A percentile compares a stretch with the other conserved stretches of the same genome.
These are phyloP conservation scores for Scopus umbretta DNA, from an alignment of 2,113 vertebrate species.

Conservation along the genomic window DNA sequence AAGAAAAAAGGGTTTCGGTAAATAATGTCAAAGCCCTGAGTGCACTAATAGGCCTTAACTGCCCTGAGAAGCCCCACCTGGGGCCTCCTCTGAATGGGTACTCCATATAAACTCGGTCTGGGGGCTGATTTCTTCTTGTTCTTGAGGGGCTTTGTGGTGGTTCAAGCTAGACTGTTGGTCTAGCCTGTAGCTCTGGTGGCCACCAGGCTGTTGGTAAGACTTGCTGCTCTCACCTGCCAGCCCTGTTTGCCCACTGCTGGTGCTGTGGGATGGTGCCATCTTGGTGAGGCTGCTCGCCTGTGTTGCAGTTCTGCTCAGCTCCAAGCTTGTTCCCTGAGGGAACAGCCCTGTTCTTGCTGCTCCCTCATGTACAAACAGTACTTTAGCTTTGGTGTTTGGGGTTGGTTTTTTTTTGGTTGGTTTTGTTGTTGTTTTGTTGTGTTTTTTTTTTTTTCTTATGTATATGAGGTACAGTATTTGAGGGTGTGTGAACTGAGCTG, in stretches of 20 bases:
- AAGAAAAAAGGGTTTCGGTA: accelerated
- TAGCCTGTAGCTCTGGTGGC: accelerated
- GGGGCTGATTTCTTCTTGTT: accelerated
- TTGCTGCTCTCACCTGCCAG: accelerated
- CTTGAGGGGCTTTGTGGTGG: accelerated
- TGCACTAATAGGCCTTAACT: not conserved
- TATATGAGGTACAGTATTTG: accelerated
- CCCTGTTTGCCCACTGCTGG: accelerated
- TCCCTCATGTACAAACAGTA: accelerated
- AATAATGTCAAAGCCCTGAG: not conserved
- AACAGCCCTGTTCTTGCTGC: accelerated
- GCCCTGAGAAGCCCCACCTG: not conserved
- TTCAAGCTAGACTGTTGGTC: accelerated
- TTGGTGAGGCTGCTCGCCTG: accelerated
- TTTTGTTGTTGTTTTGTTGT: too few species aligned
- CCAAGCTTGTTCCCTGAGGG: accelerated
- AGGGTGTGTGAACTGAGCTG: accelerated
- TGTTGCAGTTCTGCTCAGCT: accelerated
- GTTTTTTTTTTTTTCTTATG: accelerated
- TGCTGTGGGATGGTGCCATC: accelerated
- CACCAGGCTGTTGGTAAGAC: accelerated
- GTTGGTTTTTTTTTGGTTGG: too few species aligned
- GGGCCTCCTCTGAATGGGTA: accelerated
- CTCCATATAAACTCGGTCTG: not conserved
- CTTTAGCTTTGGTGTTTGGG: accelerated